Evolutionary conservation across 2,113 vertebrate genomes (phyloP).

Genomic region (Prietella phreatophila): DNA sequence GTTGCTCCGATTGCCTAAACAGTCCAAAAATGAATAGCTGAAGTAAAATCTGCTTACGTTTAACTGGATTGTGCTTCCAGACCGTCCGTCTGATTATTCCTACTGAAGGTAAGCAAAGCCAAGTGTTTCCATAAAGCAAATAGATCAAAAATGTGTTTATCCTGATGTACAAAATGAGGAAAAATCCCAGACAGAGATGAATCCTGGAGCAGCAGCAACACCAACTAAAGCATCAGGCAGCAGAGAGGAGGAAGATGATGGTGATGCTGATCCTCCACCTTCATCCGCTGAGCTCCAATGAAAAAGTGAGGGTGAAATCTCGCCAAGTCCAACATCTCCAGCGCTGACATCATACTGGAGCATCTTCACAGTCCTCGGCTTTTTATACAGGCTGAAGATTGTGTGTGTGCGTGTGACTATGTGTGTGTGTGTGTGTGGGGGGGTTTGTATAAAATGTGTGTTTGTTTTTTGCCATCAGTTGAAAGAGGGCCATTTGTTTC

Average conservation of each 20-base stretch:
- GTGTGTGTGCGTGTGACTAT: constrained; percentile 45
- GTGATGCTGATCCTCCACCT: constrained; percentile 40
- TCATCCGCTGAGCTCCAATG: constrained; percentile 79
- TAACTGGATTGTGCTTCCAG: constrained; percentile 44
- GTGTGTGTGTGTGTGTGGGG: background rate
- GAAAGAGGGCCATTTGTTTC: background rate
- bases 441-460: background rate
- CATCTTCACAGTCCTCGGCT: constrained; percentile 73
- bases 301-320: constrained; percentile 79
- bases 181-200: constrained; percentile 63
- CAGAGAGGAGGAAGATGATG: constrained; percentile 22
- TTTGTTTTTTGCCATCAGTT: constrained; percentile 21
- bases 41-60: constrained; percentile 64
- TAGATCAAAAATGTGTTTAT: constrained; percentile 51
- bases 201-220: constrained; percentile 66
- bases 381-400: constrained; percentile 69
- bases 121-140: constrained; percentile 62
- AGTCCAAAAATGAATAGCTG: background rate
- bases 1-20: background rate
- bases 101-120: constrained; percentile 45
- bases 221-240: constrained; percentile 62
- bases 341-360: constrained; percentile 74
- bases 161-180: constrained; percentile 57
- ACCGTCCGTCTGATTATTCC: constrained; percentile 23
- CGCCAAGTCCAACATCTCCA: constrained; percentile 77